A percentile compares a stretch with the other conserved stretches of the same genome.
These are phyloP conservation scores for Glossophaga mutica DNA, from an alignment of 2,797 vertebrate species.

Conservation along the genomic window DNA sequence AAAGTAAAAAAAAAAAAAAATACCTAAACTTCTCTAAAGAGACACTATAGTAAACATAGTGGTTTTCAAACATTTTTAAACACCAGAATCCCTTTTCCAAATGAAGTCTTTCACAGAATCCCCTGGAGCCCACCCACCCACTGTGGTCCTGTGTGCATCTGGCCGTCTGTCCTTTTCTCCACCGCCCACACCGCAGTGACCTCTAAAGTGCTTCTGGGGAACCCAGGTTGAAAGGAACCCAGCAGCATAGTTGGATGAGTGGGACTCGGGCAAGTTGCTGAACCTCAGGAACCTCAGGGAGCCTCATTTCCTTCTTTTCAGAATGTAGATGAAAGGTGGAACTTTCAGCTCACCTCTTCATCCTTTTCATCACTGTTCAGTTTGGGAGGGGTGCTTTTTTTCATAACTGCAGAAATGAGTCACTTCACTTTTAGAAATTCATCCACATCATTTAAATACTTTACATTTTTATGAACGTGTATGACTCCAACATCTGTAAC, in stretches of 20 bases:
- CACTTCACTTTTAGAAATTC: slow-evolving; percentile 36
- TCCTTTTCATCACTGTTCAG: neutral
- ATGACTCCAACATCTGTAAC: slow-evolving; percentile 53
- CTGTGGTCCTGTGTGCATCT: neutral
- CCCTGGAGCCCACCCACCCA: neutral
- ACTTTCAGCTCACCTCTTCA: neutral
- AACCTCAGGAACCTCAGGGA: neutral
- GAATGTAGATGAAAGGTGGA: neutral
- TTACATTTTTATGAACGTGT: slow-evolving; percentile 62
- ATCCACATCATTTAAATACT: slow-evolving; percentile 42
- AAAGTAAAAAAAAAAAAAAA: too few species aligned
- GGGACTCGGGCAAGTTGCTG: neutral
- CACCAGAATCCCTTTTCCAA: neutral
- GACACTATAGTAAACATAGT: neutral
- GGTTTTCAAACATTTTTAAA: slow-evolving; percentile 5
- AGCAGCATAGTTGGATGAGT: neutral
- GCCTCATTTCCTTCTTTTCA: neutral
- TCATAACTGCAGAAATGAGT: neutral
- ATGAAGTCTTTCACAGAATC: neutral
- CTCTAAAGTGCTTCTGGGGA: neutral
- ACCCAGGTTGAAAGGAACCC: neutral
- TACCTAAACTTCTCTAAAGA: neutral
- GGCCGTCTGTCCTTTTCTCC: neutral
- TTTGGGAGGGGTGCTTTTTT: slow-evolving; percentile 23
- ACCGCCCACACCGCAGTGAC: neutral